Evolutionary conservation across 1,140 invertebrate species (phyloP).

Genomic region (Aphaenogaster ashmeadi): DNA sequence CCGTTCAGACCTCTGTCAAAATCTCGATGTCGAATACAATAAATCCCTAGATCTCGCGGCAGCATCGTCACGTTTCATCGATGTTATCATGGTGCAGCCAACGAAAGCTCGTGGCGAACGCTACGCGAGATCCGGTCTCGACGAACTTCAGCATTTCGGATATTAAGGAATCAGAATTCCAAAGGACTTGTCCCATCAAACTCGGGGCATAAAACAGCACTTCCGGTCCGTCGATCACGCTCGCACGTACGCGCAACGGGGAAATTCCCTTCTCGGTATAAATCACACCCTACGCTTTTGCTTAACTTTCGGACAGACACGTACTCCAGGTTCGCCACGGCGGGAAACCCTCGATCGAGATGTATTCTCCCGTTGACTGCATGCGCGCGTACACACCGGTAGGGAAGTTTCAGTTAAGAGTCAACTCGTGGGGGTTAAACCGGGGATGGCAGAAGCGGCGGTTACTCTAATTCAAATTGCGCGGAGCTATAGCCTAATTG

Average conservation of each 20-base stretch:
- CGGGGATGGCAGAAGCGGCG: slow-evolving; percentile 26
- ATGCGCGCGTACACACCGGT: neutral
- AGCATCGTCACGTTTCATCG: neutral
- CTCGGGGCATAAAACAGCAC: neutral
- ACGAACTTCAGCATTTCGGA: neutral
- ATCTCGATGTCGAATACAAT: neutral
- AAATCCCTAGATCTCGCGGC: neutral
- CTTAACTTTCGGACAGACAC: slow-evolving; percentile 16
- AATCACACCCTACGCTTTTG: slow-evolving; percentile 6
- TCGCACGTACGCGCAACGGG: neutral
- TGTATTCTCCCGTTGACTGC: neutral
- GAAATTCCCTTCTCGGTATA: neutral
- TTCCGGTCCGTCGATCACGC: slow-evolving; percentile 1
- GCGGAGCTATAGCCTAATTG: slow-evolving; percentile 60
- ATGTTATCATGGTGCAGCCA: neutral
- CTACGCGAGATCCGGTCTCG: neutral
- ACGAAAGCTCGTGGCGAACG: neutral
- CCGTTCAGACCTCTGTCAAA: neutral
- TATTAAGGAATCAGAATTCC: neutral
- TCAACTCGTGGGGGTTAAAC: slow-evolving; percentile 7
- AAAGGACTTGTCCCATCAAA: neutral
- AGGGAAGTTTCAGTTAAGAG: slow-evolving; percentile 52
- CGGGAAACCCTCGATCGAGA: neutral
- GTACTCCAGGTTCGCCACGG: neutral
- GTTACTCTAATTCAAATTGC: slow-evolving; percentile 66